phyloP scores from a whole-genome alignment of 64 coral and sea anemone genomes.

The Actinia equina region DNA sequence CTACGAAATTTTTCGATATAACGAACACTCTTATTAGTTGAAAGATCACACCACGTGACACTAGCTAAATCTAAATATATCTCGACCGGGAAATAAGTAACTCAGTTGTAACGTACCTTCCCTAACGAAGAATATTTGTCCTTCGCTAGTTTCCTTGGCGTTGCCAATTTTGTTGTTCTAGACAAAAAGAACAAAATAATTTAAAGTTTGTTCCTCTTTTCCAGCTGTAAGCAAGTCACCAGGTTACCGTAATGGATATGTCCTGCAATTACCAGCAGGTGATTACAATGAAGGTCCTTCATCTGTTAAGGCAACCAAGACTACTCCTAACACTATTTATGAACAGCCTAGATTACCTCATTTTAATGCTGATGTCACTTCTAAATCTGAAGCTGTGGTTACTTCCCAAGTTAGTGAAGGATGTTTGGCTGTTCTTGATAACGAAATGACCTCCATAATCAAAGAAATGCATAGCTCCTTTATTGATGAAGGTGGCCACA shows the following conservation, averaged over 20 bases:
- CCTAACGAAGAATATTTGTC: background rate
- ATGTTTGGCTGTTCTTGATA: background rate
- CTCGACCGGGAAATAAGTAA: too few relatives aligned
- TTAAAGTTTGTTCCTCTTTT: background rate
- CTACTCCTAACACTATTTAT: too few relatives aligned
- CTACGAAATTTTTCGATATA: too few relatives aligned
- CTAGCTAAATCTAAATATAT: too few relatives aligned
- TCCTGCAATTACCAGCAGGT: background rate
- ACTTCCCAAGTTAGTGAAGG: background rate
- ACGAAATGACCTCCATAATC: background rate
- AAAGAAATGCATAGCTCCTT: slow-evolving; percentile 1
- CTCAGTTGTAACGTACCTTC: too few relatives aligned
- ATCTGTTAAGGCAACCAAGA: background rate
- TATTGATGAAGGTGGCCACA: background rate
- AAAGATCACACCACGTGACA: too few relatives aligned
- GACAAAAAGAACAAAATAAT: background rate
- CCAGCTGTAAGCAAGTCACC: background rate
- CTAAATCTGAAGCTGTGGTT: background rate
- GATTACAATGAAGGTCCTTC: background rate
- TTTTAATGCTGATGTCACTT: background rate
- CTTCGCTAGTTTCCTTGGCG: background rate
- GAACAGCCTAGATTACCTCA: background rate
- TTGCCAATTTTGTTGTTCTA: background rate
- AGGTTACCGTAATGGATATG: background rate
- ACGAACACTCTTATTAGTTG: too few relatives aligned